Base-by-base conservation (phyloP, 2,797 vertebrate species). In the Sebastes umbrosus region DNA sequence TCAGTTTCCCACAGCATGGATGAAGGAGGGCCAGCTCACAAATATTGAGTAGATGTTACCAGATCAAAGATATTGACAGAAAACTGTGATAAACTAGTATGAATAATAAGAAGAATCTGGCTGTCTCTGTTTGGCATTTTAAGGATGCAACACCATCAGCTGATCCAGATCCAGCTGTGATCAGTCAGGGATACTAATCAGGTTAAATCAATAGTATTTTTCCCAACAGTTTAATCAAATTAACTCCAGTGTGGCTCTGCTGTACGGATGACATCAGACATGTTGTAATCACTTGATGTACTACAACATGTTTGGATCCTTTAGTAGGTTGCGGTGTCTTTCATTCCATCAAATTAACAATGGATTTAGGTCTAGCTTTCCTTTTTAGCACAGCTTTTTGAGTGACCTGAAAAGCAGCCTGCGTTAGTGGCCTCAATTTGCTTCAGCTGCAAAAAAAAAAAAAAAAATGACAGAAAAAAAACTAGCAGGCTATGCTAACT, bases 381-480 rank as follows among this genome's bases (percentile, higher is more conserved):
- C 82, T 92, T 92, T 94, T 94, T 88, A 90, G 88, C 83, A 32
- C 74, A 83, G 89, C 85, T 84, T 93, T 92, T 84, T 77, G 80
- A 89, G 71, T 93, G 94, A 93, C 94, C 93, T 94, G 90, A 92
- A 94, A 94, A 94, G 82, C 86, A 82, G 71, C 83, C 87, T 88
- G 89, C 59, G 84, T 90, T 89, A 84, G 84, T 92, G 92, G 87
- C 93, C 90, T 95, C 88, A 84, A 93, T 94, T 91, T 89, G 85
- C 79, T 89, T 85, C 34, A 68, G 60, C 83, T 66, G 71, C 76
- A 79, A 84, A 34, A 20, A 32, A 65, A 25, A 65, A 25, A 46
- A 50, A 20, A 8, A 3, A 54, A 22, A 27, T 70, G 58, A 75
- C 20, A 52, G 20, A 46, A 58, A 58, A 67, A 60, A 78, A 70